Evolutionary conservation across 2,113 vertebrate genomes (phyloP).

Genomic region (Protobothrops mucrosquamatus): DNA sequence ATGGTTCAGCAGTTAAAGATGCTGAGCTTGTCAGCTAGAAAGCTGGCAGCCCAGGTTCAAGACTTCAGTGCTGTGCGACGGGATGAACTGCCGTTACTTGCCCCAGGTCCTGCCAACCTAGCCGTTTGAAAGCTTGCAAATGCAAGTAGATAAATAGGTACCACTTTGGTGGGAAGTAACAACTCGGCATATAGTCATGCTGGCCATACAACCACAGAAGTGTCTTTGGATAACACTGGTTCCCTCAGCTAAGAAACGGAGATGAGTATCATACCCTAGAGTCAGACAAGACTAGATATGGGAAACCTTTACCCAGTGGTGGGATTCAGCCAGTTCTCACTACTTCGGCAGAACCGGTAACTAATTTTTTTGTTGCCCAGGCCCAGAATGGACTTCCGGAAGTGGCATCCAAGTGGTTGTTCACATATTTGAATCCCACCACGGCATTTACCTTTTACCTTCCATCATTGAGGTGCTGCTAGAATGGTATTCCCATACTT

Average conservation of each 20-base stretch:
- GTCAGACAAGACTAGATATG: not conserved
- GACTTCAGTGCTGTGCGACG: rapidly evolving
- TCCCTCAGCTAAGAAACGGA: not conserved
- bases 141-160: not conserved
- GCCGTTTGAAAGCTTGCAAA: not conserved
- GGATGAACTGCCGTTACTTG: not conserved
- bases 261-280: not conserved
- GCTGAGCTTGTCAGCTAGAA: not conserved
- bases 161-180: not conserved
- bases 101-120: not conserved
- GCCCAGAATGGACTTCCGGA: no score
- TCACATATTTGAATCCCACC: no score
- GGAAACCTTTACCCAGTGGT: not conserved
- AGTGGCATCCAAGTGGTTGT: no score
- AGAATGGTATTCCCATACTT: not conserved
- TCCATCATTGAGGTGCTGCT: not conserved
- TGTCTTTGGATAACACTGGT: not conserved
- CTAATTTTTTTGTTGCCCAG: no score
- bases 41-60: no score
- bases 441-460: not conserved
- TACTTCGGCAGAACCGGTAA: no score
- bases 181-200: not conserved
- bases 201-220: not conserved
- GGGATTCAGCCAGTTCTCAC: no score
- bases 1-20: not conserved